A percentile compares a stretch with the other conserved stretches of the same genome.
These are phyloP conservation scores for Drosophila kurseongensis DNA, from an alignment of 1,140 invertebrate genomes.

Conservation along the genomic window DNA sequence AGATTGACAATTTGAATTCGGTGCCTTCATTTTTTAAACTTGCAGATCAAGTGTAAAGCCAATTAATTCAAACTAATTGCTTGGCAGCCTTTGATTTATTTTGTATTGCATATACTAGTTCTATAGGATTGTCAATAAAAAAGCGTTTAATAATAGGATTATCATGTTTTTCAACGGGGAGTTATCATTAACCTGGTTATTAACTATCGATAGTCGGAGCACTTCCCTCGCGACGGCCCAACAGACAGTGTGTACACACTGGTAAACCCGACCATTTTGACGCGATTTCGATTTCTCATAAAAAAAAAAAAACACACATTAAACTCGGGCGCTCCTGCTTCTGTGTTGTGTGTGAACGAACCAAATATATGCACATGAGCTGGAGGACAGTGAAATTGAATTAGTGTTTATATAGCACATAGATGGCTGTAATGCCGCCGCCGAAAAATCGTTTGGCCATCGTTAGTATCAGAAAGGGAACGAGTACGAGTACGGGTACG, in stretches of 20 bases:
- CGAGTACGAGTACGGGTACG: neutral
- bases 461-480: constrained; percentile 2
- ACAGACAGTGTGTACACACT: constrained; percentile 55
- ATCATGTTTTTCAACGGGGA: neutral
- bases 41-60: too few relatives aligned
- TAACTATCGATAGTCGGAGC: constrained; percentile 4
- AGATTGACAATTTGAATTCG: too few relatives aligned
- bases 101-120: too few relatives aligned
- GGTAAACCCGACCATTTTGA: constrained; percentile 48
- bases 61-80: too few relatives aligned
- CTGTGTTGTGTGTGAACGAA: constrained; percentile 51
- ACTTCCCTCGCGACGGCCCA: neutral
- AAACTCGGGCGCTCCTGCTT: constrained; percentile 45
- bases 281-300: constrained; percentile 65
- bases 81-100: too few relatives aligned
- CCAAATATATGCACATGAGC: constrained; percentile 34
- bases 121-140: too few relatives aligned
- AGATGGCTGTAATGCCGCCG: constrained; percentile 22
- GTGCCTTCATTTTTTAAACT: too few relatives aligned
- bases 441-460: constrained; percentile 38
- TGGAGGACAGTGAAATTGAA: constrained; percentile 45
- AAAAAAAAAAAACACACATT: constrained; percentile 68
- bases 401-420: constrained; percentile 6
- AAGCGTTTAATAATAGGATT: too few relatives aligned
- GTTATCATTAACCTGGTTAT: neutral